A percentile compares a stretch with the other conserved stretches of the same genome.
Evolutionary conservation across 92 coral and sea anemone species (phyloP).

Genomic region (Desmophyllum pertusum): DNA sequence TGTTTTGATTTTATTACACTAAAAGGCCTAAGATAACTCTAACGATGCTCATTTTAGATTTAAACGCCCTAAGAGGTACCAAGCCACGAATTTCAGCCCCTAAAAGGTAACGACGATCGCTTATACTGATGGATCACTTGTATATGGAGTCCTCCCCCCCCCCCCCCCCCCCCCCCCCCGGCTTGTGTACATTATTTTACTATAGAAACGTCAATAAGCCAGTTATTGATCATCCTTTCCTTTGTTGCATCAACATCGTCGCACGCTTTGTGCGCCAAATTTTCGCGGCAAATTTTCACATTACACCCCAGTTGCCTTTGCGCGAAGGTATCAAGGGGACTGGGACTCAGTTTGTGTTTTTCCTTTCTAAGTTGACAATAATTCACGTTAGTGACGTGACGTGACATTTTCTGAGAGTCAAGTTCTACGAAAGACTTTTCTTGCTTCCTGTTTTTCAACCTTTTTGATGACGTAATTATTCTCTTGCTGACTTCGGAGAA

Average conservation of each 20-base stretch:
- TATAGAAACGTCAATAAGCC: conserved; percentile 7
- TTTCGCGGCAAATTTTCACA: neutral
- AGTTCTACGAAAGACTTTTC: neutral
- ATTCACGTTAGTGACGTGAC: neutral
- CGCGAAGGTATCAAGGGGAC: conserved; percentile 1
- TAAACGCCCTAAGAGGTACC: no score
- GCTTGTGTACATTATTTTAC: neutral
- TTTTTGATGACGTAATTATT: neutral
- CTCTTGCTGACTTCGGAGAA: neutral
- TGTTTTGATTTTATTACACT: no score
- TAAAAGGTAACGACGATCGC: no score
- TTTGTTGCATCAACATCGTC: neutral
- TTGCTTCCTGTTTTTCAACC: conserved; percentile 7
- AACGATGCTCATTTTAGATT: no score
- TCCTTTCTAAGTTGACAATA: neutral
- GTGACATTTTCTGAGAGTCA: neutral
- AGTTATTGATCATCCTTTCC: conserved; percentile 11
- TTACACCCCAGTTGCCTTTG: neutral
- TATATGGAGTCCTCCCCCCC: no score
- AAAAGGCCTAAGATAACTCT: no score
- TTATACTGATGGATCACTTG: no score
- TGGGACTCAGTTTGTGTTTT: neutral
- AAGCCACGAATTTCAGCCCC: no score
- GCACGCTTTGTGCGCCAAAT: neutral
- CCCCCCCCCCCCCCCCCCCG: no score